These are phyloP conservation scores for Miichthys miiuy DNA, from an alignment of 2,797 vertebrate species.

Conservation along the genomic window DNA sequence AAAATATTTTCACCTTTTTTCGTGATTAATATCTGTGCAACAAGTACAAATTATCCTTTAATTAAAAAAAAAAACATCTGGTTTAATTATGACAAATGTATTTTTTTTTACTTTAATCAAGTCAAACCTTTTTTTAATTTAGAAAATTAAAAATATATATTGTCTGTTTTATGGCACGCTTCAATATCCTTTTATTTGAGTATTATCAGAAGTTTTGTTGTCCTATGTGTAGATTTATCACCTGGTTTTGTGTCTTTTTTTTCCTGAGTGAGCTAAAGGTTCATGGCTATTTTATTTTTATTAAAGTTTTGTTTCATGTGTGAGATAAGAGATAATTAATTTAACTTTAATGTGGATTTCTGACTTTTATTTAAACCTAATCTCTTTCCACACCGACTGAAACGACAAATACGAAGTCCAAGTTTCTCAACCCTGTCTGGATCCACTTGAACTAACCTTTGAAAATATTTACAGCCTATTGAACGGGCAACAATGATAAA, in stretches of 20 bases:
- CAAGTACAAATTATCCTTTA: not conserved
- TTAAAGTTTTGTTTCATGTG: too few relatives aligned
- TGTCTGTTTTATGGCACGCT: not conserved
- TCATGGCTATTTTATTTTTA: too few relatives aligned
- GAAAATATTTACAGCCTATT: conserved; percentile 80
- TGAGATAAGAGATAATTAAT: too few relatives aligned
- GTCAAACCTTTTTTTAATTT: not conserved
- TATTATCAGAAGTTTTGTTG: not conserved
- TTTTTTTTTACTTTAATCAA: not conserved
- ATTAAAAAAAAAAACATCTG: not conserved
- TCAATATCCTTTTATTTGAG: not conserved
- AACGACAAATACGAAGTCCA: conserved; percentile 37
- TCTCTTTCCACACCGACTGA: conserved; percentile 11
- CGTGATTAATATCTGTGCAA: not conserved
- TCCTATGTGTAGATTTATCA: not conserved
- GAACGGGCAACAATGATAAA: conserved; percentile 73
- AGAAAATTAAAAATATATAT: not conserved
- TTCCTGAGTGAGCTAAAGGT: too few relatives aligned
- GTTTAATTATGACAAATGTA: not conserved
- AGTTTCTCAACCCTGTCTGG: conserved; percentile 48
- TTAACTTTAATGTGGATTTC: too few relatives aligned
- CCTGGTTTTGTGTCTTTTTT: not conserved
- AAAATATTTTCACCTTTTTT: not conserved
- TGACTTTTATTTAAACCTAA: not conserved
- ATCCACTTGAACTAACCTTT: conserved; percentile 78